These are phyloP conservation scores for Natrix natrix DNA, from an alignment of 2,797 vertebrate genomes.

Conservation along the genomic window DNA sequence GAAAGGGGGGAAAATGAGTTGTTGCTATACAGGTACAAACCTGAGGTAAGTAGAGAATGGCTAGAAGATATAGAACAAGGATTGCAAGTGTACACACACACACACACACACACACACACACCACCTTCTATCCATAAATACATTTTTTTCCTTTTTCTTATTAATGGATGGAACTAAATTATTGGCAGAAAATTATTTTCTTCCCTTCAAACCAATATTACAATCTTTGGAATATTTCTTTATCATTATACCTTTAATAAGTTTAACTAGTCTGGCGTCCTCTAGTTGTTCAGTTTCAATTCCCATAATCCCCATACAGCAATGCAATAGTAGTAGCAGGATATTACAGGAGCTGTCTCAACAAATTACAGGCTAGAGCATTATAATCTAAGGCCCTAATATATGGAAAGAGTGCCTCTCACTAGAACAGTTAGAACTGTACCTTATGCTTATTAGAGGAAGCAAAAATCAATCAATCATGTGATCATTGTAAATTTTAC, in stretches of 20 bases:
- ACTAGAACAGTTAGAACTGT: neutral
- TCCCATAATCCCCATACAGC: neutral
- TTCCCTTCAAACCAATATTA: neutral
- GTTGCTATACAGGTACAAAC: neutral
- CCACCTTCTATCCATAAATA: neutral
- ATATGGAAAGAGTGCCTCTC: neutral
- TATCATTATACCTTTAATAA: neutral
- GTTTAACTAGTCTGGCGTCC: neutral
- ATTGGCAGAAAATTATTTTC: neutral
- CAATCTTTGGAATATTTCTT: neutral
- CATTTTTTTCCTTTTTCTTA: neutral
- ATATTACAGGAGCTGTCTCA: neutral
- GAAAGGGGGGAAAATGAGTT: neutral
- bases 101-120: neutral
- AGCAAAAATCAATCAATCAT: neutral
- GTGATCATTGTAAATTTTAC: slow-evolving; percentile 66
- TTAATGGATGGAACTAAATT: neutral
- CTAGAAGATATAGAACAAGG: neutral
- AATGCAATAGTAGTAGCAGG: neutral
- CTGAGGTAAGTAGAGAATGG: neutral
- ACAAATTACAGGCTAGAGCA: neutral
- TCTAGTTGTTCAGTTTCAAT: neutral
- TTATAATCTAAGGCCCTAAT: neutral
- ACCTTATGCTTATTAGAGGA: neutral
- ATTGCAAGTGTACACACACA: neutral